Base-by-base conservation (phyloP, 2,797 vertebrate species). In the Ctenochaetus hawaiiensis region DNA sequence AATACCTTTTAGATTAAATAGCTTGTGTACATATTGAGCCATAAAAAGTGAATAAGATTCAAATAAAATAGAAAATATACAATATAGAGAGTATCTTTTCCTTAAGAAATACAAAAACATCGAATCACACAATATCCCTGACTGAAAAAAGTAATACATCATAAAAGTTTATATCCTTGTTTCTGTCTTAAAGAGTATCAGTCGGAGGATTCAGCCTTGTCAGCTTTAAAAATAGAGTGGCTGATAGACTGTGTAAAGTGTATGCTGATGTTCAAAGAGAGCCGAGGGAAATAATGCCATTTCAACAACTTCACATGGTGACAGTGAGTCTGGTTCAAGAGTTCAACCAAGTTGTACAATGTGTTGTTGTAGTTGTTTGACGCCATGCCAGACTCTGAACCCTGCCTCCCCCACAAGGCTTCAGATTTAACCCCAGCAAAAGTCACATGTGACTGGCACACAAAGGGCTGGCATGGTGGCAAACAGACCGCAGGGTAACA, bases 391-490 rank as follows among this genome's bases (percentile, higher is more conserved):
- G 10, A 43, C 56, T 60, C 52, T 62, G 49, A 65, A 13, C 52
- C 67, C 30, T 3, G 12, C 49, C 51, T 14, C 5, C 17, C 17
- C 51, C 3, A 10, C 10, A 9, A 59, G 63, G 54, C 61, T 69
- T 78, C 71, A 70, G 30, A 62, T 68, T 66, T 64, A 62, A 59
- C 72, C 63, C 47, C 17, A 57, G 34, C 66, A 62, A 5, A 45
- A 52, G 66, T 74, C 77, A 70, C 77, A 78, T 77, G 80, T 80
- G 74, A 83, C 67, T 78, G 78, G 68, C 75, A 83, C 77, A 81
- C 59, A 87, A 70, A 79, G 56, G 59, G 8, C 52, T 63, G 83
- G 72, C 75, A 73, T 54, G 68, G 70, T 45, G 67, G 75, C 60
- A 52, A 47, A 77, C 51, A 66, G 47, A 34, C 3, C 0, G n/a